A percentile compares a stretch with the other conserved stretches of the same genome.
These are phyloP conservation scores for Neosilurus hyrtlii DNA, from an alignment of 2,797 vertebrate genomes.

Conservation along the genomic window DNA sequence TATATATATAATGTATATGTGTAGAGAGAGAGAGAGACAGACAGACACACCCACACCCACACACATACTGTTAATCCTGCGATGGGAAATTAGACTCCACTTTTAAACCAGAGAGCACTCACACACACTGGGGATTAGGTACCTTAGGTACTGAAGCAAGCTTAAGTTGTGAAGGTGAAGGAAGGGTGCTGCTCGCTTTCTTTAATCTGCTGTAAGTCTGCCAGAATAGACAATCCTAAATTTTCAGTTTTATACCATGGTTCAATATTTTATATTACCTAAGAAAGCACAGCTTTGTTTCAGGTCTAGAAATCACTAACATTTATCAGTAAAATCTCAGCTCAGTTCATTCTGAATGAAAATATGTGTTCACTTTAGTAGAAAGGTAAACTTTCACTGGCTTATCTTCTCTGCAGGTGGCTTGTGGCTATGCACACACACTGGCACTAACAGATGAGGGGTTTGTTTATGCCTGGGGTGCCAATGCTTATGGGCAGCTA, in stretches of 20 bases:
- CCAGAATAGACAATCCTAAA: neutral
- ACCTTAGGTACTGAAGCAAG: too few species aligned
- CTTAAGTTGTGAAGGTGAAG: too few species aligned
- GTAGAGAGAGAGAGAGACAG: too few species aligned
- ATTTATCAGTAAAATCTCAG: conserved; percentile 6
- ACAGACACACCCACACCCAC: too few species aligned
- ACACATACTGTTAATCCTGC: too few species aligned
- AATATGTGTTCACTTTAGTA: neutral
- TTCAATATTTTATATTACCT: neutral
- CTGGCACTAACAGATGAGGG: conserved; percentile 94
- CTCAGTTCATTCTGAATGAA: neutral
- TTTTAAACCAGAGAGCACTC: too few species aligned
- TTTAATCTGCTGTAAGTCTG: neutral
- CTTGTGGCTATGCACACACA: conserved; percentile 95
- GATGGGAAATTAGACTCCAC: too few species aligned
- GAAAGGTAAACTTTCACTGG: conserved; percentile 14
- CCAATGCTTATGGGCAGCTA: conserved; percentile 96
- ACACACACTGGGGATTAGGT: too few species aligned
- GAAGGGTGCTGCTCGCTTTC: too few species aligned
- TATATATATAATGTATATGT: too few species aligned
- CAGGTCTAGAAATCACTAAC: neutral
- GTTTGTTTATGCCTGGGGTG: conserved; percentile 92
- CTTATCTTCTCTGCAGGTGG: conserved; percentile 74
- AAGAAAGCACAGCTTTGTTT: neutral
- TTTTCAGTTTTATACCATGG: too few species aligned